Evolutionary conservation across 2,888 invertebrate species (phyloP), one percentile per base, ranked within the genome.

Genomic region (Embidobia sp.): DNA sequence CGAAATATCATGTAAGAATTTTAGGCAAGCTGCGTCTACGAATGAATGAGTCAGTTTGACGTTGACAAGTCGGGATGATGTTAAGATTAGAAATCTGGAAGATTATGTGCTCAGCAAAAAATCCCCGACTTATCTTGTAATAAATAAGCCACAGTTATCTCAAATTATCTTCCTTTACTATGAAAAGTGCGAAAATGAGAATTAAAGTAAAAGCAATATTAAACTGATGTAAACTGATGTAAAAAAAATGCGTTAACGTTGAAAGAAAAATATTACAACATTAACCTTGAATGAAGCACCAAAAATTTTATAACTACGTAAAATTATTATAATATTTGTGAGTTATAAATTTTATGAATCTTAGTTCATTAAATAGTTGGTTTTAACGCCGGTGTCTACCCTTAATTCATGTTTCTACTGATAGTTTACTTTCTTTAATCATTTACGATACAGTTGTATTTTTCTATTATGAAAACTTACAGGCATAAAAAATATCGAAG

Each of bases 21-120:
- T 69, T 69, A 57, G 69, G 49, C 49, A 69, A 69, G 59, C 49
- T 49, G 15, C 33, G 18, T 27, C 33, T 35, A 66, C 19, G 16
- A 27, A n/a, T 35, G 27, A 55, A 13, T 46, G 35, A 66, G 46
- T 27, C 35, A 18, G 48, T 55, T 51, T 61, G 69, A 70, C 59
- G 59, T 59, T 70, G 69, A 70, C 69, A 70, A 70, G 69, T 70
- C 51, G 69, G 35, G 55, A 63, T 72, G 63, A 53, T 55, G 63
- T 72, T 72, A 72, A 72, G 72, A 63, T 72, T 72, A 63, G 46
- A 72, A 53, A 46, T 72, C 55, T 27, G 37, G 63, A 48, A 72
- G 63, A 63, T 63, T 70, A 70, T 61, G 35, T 26, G 63, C 55
- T 55, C 22, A 49, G 35, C 26, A 72, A 51, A 63, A 63, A 63